These are phyloP conservation scores for Gymnosoma rotundatum DNA, from an alignment of 2,888 invertebrate genomes.

Conservation along the genomic window DNA sequence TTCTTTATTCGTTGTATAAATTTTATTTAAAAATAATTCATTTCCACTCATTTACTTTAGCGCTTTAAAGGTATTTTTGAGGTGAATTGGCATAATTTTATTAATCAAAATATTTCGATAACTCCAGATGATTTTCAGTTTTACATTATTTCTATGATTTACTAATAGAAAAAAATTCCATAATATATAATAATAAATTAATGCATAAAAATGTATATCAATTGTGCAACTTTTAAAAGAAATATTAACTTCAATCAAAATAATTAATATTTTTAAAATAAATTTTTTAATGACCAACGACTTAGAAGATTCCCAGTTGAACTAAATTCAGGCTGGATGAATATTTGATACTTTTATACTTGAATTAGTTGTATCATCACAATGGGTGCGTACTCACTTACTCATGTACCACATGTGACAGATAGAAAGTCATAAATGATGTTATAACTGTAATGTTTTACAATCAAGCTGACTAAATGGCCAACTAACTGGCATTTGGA, in stretches of 20 bases:
- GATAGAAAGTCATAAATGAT: conserved; percentile 24
- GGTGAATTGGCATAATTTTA: no score
- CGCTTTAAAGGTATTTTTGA: no score
- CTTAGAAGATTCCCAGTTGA: not conserved
- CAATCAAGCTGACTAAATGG: conserved; percentile 42
- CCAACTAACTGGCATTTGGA: conserved; percentile 5
- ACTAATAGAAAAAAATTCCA: no score
- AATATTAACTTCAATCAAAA: conserved; percentile 7
- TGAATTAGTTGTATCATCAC: not conserved
- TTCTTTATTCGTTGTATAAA: no score
- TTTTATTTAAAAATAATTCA: no score
- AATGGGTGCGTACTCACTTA: not conserved
- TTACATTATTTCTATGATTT: no score
- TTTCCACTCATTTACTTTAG: no score
- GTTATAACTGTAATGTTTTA: conserved; percentile 22
- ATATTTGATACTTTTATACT: not conserved
- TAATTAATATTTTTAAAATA: not conserved
- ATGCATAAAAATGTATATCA: no score
- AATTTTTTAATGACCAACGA: not conserved
- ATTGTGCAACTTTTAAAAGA: not conserved
- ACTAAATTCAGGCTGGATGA: no score
- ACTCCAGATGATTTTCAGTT: no score
- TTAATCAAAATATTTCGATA: no score
- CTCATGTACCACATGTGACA: conserved; percentile 11
- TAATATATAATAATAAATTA: no score